Conservation (phyloP, 2,113 vertebrate species). For the Puma concolor region DNA sequence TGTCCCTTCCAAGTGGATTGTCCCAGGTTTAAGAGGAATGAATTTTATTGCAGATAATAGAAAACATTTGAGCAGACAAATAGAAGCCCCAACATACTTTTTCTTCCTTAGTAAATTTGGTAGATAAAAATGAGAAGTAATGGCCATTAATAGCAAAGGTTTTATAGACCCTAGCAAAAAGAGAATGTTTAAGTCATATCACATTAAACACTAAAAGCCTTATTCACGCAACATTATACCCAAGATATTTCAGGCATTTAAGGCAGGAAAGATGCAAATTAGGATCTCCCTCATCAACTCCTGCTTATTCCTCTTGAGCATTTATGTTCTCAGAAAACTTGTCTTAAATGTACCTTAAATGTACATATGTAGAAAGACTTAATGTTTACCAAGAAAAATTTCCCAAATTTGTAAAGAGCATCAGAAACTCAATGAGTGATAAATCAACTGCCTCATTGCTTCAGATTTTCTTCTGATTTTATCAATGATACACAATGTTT, state of each 20-base stretch:
- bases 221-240: constrained; percentile 51
- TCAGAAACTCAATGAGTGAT: background rate
- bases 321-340: constrained; percentile 23
- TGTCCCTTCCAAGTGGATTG: background rate
- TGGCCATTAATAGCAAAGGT: constrained; percentile 38
- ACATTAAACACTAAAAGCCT: constrained; percentile 54
- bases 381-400: constrained; percentile 49
- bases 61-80: background rate
- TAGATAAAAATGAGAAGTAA: constrained; percentile 46
- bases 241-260: constrained; percentile 40
- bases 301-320: constrained; percentile 3
- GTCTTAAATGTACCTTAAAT: constrained; percentile 58
- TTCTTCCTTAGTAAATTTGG: constrained; percentile 16
- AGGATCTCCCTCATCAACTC: constrained; percentile 37
- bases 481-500: background rate
- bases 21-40: background rate
- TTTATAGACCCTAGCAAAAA: constrained; percentile 45
- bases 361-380: constrained; percentile 15
- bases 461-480: background rate
- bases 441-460: background rate
- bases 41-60: background rate
- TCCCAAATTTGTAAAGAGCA: background rate
- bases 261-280: constrained; percentile 44
- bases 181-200: constrained; percentile 59
- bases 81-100: background rate